A percentile compares a stretch with the other conserved stretches of the same genome.
These are phyloP conservation scores for Oryctolagus cuniculus DNA, from an alignment of 2,113 vertebrate genomes.

Conservation along the genomic window mOryCun1.1 NC_091434.1:5830501-5831000, in stretches of 20 bases:
- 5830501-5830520: too few relatives aligned
- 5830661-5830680: too few relatives aligned
- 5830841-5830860: background rate
- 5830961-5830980: too few relatives aligned
- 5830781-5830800: too few relatives aligned
- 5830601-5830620: too few relatives aligned
- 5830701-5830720: background rate
- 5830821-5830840: background rate
- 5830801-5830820: background rate
- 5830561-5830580: too few relatives aligned
- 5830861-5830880: too few relatives aligned
- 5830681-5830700: background rate
- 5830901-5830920: background rate
- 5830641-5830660: too few relatives aligned
- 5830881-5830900: background rate
- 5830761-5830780: background rate
- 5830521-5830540: too few relatives aligned
- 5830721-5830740: background rate
- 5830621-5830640: too few relatives aligned
- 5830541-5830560: too few relatives aligned
- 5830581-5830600: too few relatives aligned
- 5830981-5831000: background rate
- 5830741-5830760: background rate
- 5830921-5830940: accelerated
- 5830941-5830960: background rate